A percentile compares a stretch with the other conserved stretches of the same genome.
Evolutionary conservation across 2,113 vertebrate genomes (phyloP).

Genomic region (Nycticorax nycticorax): DNA sequence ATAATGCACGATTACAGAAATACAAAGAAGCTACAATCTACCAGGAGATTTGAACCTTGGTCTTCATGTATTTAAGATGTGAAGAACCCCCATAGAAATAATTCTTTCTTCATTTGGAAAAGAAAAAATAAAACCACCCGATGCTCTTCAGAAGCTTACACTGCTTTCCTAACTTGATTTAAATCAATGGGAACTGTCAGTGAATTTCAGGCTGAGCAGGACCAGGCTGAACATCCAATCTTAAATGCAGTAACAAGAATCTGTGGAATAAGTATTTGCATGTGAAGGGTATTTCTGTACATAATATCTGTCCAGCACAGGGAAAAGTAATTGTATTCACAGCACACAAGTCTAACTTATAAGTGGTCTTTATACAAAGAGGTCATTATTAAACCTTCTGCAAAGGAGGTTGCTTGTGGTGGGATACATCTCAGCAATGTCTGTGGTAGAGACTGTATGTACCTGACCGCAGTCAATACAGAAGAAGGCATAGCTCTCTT

Average conservation of each 20-base stretch:
- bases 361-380: neutral
- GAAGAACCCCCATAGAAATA: neutral
- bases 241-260: neutral
- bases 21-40: neutral
- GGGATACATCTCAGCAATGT: neutral
- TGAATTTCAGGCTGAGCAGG: neutral
- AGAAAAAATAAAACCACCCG: accelerated
- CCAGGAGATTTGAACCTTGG: neutral
- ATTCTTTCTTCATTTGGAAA: neutral
- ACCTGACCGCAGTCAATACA: neutral
- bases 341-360: neutral
- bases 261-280: neutral
- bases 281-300: neutral
- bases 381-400: neutral
- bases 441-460: neutral
- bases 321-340: neutral
- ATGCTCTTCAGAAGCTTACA: neutral
- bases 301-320: neutral
- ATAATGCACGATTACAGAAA: neutral
- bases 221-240: neutral
- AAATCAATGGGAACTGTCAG: neutral
- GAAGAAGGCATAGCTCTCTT: neutral
- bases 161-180: neutral
- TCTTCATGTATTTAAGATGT: neutral
- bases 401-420: neutral